These are phyloP conservation scores for Eupleurogrammus muticus DNA, from an alignment of 2,797 vertebrate species.

Conservation along the genomic window DNA sequence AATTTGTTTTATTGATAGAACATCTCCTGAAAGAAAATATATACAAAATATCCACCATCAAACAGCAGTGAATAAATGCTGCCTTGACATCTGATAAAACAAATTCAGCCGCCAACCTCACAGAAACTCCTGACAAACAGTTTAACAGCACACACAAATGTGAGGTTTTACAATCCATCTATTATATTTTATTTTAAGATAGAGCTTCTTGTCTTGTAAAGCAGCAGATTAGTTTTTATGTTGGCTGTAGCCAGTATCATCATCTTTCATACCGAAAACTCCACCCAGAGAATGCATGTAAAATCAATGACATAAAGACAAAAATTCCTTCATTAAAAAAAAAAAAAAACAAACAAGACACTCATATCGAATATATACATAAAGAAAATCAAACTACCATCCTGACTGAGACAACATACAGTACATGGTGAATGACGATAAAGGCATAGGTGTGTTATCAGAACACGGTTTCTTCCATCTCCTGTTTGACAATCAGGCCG, in stretches of 20 bases:
- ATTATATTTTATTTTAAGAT: conserved; percentile 11
- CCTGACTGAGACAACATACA: conserved; percentile 19
- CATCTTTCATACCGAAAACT: background rate
- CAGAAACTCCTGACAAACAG: conserved; percentile 2
- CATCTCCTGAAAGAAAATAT: conserved; percentile 65
- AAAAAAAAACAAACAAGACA: conserved; percentile 12
- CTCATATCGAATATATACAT: conserved; percentile 14
- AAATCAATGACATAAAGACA: background rate
- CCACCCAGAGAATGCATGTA: background rate
- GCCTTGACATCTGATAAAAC: conserved; percentile 14
- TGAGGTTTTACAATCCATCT: conserved; percentile 4
- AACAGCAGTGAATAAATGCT: conserved; percentile 36
- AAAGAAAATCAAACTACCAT: background rate
- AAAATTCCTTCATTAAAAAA: conserved; percentile 35
- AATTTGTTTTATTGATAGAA: conserved; percentile 67
- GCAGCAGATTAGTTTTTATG: conserved; percentile 13
- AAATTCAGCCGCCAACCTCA: conserved; percentile 6
- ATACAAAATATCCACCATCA: conserved; percentile 53
- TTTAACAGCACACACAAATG: conserved; percentile 18
- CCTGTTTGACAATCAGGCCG: background rate
- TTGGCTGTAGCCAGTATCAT: background rate
- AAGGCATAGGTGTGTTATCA: conserved; percentile 43
- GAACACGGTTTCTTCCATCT: background rate
- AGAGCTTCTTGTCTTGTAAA: conserved; percentile 13
- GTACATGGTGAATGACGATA: conserved; percentile 26